Evolutionary conservation across 1,140 invertebrate species (phyloP), one percentile per base, ranked within the genome.

Genomic region (Ceratitis capitata): DNA sequence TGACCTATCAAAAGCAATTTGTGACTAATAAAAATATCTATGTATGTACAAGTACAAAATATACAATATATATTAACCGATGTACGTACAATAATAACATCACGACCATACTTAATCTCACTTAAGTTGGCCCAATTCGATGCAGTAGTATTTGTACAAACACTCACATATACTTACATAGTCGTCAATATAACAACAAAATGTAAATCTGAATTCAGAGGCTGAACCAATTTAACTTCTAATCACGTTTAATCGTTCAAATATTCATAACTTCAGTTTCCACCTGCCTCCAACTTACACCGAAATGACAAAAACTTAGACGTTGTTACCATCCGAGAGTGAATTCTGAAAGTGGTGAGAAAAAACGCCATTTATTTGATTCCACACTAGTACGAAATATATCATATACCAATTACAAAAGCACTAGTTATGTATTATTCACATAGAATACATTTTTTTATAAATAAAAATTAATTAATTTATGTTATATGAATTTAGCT

Each of bases 241-340:
- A 45, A 78, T 78, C 69, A 78, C 69, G 69, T 78, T 78, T 78
- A 78, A 78, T 78, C 69, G 69, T 78, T 78, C 69, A 78, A 78
- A 78, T 78, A 78, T 78, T 78, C 69, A 45, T 45, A 78, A 78
- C 69, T 78, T 45, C 42, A 78, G 39, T 78, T 78, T 78, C 39
- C 69, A 78, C 69, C 69, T 78, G 69, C 39, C 26, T 47, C 23
- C 39, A 42, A n/a, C n/a, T 78, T 19, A 35, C 39, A 78, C n/a
- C 35, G n/a, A 78, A 78, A 78, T 78, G 19, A 23, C 69, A 78
- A 42, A 32, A 61, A 61, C 29, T 26, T 29, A 61, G 29, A n/a
- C n/a, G n/a, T n/a, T n/a, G n/a, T n/a, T n/a, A n/a, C n/a, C n/a
- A n/a, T n/a, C n/a, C n/a, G n/a, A n/a, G n/a, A n/a, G n/a, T n/a